Conservation (phyloP, 2,113 vertebrate species). For the Passer montanus region DNA sequence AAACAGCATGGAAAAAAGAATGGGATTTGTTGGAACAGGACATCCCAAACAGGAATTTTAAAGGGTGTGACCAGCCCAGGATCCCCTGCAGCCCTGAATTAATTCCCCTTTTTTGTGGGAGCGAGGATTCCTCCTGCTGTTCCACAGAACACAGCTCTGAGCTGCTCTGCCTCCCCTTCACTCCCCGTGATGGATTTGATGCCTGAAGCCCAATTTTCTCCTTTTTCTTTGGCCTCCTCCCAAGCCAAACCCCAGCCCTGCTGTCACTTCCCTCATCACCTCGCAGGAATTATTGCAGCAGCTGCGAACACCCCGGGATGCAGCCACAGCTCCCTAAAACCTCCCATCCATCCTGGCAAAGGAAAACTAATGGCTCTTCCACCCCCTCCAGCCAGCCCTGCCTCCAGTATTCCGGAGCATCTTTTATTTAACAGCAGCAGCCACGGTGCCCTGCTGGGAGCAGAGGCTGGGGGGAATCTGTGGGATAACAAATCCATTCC, state of each 20-base stretch:
- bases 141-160: fast-evolving
- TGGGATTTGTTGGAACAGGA: fast-evolving
- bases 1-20: fast-evolving
- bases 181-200: neutral
- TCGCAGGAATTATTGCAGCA: neutral
- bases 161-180: neutral
- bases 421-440: neutral
- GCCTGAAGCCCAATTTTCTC: neutral
- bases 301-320: neutral
- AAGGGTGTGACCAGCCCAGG: neutral
- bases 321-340: neutral
- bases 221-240: neutral
- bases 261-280: neutral
- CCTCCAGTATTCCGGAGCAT: fast-evolving
- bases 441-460: neutral
- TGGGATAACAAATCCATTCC: neutral
- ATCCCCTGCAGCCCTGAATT: fast-evolving
- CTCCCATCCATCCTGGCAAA: neutral
- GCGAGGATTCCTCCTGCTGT: neutral
- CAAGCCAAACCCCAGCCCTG: neutral
- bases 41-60: fast-evolving
- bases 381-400: neutral
- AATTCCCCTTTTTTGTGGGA: fast-evolving
- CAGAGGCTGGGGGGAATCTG: neutral
- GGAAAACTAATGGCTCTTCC: fast-evolving